phyloP scores from a whole-genome alignment of 1,140 invertebrate genomes.

The Gerris buenoi region DNA sequence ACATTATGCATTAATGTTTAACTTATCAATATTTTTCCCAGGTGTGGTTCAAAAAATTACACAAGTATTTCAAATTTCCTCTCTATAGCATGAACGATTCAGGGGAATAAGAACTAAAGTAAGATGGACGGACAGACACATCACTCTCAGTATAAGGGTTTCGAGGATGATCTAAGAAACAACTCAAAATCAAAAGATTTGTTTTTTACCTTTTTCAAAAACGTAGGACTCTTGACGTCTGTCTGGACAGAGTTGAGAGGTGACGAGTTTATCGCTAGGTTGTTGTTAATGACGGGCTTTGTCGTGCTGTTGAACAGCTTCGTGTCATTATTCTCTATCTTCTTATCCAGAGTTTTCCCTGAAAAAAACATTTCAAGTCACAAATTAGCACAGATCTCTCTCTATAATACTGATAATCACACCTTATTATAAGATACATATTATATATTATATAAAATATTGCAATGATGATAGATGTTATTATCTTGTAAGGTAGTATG shows the following conservation, averaged over 20 bases:
- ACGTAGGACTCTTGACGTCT: constrained; percentile 31
- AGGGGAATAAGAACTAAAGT: no score
- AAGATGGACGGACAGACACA: no score
- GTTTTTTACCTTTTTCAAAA: constrained; percentile 47
- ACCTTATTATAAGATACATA: not conserved
- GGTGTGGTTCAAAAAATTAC: no score
- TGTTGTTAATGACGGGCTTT: constrained; percentile 25
- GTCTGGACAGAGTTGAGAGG: constrained; percentile 31
- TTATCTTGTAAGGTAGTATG: not conserved
- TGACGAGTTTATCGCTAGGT: constrained; percentile 29
- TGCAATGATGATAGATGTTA: not conserved
- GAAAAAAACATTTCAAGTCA: constrained; percentile 16
- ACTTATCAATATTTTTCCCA: no score
- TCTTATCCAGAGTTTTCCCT: constrained; percentile 42
- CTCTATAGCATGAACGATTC: no score
- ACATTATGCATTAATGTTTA: no score
- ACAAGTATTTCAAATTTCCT: no score
- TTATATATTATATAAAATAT: no score
- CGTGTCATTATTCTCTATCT: constrained; percentile 32
- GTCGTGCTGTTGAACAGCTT: constrained; percentile 24
- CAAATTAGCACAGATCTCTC: not conserved
- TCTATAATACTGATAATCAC: not conserved
- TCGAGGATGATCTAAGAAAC: no score
- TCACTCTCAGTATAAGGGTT: no score
- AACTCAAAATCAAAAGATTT: no score